Evolutionary conservation across 2,113 vertebrate genomes (phyloP), one percentile per base, ranked within the genome.

Genomic region (Eptesicus fuscus): DNA sequence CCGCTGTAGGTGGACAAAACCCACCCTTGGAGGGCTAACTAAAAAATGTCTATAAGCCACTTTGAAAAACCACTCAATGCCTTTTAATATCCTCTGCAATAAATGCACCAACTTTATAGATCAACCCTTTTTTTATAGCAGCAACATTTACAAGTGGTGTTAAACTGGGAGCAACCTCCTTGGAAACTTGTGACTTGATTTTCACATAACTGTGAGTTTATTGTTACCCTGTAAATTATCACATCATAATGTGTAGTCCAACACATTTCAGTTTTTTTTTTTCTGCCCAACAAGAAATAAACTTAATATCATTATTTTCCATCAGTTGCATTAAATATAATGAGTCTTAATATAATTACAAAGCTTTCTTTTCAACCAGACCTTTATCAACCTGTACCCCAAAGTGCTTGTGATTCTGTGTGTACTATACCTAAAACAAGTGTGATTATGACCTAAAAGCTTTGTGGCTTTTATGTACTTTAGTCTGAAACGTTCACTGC

Each of bases 391-490:
- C 30, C 53, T 83, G 37, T 59, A 91, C 37, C 4, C 85, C 86
- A 96, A 85, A 93, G 92, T 70, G 32, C 87, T 79, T 73, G 65
- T 42, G 44, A 63, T 95, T 97, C 88, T 98, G 82, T 97, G 79
- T 97, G 97, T 97, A 95, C 90, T 93, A 79, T 96, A 98, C 94
- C 95, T 93, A 93, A 96, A 96, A 40, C 85, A 77, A 17, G 88
- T 97, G 96, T 97, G 96, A 98, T 83, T 92, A 90, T 93, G 92
- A 97, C 88, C 89, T 96, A 97, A 98, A 96, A 97, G 95, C 95
- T 97, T 96, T 97, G 93, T 97, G 94, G 28, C 88, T 98, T 98
- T 98, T 97, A 96, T 95, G 95, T 97, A 97, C 93, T 97, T 97
- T 71, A 88, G 78, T 77, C 71, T 91, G 94, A 98, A 98, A 95